Conservation (phyloP, 2,888 invertebrate species). For the Xestia sexstrigata region DNA sequence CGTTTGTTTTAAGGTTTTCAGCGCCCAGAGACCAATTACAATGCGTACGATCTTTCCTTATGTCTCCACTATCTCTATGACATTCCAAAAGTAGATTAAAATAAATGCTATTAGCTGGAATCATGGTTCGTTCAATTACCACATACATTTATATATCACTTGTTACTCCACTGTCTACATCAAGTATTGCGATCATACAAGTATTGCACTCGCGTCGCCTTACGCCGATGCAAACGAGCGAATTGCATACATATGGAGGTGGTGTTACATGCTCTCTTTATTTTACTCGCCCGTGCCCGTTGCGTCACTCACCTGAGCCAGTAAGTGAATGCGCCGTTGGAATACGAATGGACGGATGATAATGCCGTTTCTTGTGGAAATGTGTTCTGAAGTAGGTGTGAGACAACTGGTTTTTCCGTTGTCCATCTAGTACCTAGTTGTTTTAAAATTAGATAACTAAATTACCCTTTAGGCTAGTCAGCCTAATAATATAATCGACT, state of each 20-base stretch:
- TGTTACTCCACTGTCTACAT: slow-evolving; percentile 20
- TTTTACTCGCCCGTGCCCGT: slow-evolving; percentile 70
- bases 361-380: slow-evolving; percentile 43
- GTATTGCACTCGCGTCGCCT: slow-evolving; percentile 49
- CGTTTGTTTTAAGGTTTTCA: background rate
- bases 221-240: slow-evolving; percentile 63
- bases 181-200: slow-evolving; percentile 43
- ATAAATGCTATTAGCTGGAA: background rate
- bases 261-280: slow-evolving; percentile 69
- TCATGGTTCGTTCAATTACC: slow-evolving; percentile 16
- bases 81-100: background rate
- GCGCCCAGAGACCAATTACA: background rate
- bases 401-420: slow-evolving; percentile 15
- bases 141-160: slow-evolving; percentile 10
- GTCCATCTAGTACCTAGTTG: background rate
- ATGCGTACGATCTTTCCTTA: background rate
- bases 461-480: background rate
- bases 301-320: slow-evolving; percentile 68
- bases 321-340: slow-evolving; percentile 72
- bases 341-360: slow-evolving; percentile 65
- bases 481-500: background rate
- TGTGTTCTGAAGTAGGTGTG: slow-evolving; percentile 42
- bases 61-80: background rate
- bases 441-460: background rate
- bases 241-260: slow-evolving; percentile 71